These are phyloP conservation scores for Sparus aurata DNA, from an alignment of 2,797 vertebrate species.

Conservation along the genomic window DNA sequence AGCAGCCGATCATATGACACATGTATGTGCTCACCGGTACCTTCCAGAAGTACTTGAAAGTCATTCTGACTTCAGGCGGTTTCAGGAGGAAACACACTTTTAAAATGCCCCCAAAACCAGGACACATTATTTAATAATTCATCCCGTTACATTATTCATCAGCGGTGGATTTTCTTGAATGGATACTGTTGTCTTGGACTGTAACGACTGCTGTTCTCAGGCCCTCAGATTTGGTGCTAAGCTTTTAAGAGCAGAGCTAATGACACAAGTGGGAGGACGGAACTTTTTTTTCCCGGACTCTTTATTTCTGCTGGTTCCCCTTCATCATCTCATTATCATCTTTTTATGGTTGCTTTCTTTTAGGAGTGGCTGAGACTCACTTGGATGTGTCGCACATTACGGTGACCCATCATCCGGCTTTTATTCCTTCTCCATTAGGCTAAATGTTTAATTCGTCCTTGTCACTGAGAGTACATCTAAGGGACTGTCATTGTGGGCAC, in stretches of 20 bases:
- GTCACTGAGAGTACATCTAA: constrained; percentile 61
- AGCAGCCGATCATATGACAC: constrained; percentile 47
- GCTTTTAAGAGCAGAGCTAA: constrained; percentile 49
- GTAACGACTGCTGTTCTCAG: constrained; percentile 36
- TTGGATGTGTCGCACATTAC: constrained; percentile 54
- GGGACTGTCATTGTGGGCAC: constrained; percentile 53
- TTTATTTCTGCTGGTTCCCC: constrained; percentile 29
- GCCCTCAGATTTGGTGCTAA: constrained; percentile 27
- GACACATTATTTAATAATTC: constrained; percentile 79
- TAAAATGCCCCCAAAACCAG: constrained; percentile 66
- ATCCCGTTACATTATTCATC: constrained; percentile 78
- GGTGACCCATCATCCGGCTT: constrained; percentile 44
- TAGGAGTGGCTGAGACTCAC: constrained; percentile 28
- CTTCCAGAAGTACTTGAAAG: constrained; percentile 37
- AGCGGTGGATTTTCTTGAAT: constrained; percentile 58
- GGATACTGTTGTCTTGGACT: constrained; percentile 42
- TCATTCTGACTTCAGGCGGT: constrained; percentile 47
- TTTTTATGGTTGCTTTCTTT: constrained; percentile 57
- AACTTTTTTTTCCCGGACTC: constrained; percentile 3
- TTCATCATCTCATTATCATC: constrained; percentile 52
- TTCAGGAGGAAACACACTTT: constrained; percentile 52
- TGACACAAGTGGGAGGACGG: constrained; percentile 22
- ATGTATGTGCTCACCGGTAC: constrained; percentile 25
- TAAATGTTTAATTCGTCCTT: constrained; percentile 79
- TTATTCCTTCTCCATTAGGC: constrained; percentile 75